Conservation (phyloP, 92 coral and sea anemone genomes). For the Galaxea fascicularis region DNA sequence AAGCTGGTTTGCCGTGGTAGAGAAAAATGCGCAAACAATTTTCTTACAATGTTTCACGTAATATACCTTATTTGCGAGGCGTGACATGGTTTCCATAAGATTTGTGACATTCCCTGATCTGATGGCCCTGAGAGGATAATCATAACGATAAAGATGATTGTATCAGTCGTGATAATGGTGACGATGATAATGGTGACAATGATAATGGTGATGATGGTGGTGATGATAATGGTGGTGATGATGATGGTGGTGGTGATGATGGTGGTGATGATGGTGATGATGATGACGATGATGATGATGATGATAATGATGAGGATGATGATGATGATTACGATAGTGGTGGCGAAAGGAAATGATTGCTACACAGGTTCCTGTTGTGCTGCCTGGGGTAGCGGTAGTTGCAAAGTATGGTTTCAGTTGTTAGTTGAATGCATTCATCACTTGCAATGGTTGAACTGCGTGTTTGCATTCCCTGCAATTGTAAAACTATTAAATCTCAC, state of each 20-base stretch:
- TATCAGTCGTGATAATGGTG: not conserved
- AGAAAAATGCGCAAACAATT: not conserved
- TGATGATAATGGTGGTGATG: not conserved
- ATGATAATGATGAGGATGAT: too few relatives aligned
- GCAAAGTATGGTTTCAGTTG: not conserved
- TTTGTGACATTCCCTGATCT: slow-evolving; percentile 53
- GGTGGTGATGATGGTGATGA: not conserved
- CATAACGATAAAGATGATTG: not conserved
- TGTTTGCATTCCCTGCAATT: not conserved
- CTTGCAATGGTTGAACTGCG: not conserved
- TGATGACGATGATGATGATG: not conserved
- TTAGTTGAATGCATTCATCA: not conserved
- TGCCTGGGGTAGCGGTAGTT: not conserved
- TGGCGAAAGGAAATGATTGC: not conserved
- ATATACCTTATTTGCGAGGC: slow-evolving; percentile 80
- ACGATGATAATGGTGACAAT: not conserved
- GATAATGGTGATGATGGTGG: not conserved
- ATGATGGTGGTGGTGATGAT: not conserved
- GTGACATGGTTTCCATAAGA: slow-evolving; percentile 76
- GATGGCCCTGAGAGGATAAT: slow-evolving; percentile 56
- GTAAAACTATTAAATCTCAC: slow-evolving; percentile 16
- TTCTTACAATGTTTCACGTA: not conserved
- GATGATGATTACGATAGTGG: not conserved
- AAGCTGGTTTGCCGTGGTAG: too few relatives aligned
- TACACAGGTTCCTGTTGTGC: too few relatives aligned